These are phyloP conservation scores for Anarrhichthys ocellatus DNA, from an alignment of 2,113 vertebrate genomes.

Conservation along the genomic window DNA sequence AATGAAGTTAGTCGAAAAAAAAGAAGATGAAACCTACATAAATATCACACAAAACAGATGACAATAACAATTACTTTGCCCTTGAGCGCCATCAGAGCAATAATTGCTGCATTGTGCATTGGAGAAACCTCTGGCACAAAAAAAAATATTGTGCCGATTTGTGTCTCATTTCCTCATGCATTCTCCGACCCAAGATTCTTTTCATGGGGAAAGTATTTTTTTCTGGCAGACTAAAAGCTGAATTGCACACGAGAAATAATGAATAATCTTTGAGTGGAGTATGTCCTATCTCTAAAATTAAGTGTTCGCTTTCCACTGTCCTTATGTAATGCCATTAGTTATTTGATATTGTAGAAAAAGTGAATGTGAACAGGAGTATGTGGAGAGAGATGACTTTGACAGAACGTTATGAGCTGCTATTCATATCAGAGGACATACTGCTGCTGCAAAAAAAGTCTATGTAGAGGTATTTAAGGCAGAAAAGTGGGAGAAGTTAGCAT, in stretches of 20 bases:
- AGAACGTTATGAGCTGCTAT: conserved; percentile 57
- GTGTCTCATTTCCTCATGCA: conserved; percentile 31
- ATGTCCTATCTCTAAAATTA: conserved; percentile 47
- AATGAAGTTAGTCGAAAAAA: neutral
- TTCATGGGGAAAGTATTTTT: conserved; percentile 38
- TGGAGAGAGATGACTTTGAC: conserved; percentile 57
- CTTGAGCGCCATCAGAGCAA: conserved; percentile 33
- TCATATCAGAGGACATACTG: conserved; percentile 47
- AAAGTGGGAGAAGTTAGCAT: conserved; percentile 27
- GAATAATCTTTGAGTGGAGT: conserved; percentile 54
- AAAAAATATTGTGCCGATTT: conserved; percentile 4
- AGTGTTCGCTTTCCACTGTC: conserved; percentile 67
- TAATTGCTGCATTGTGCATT: conserved; percentile 51
- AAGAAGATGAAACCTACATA: conserved; percentile 3
- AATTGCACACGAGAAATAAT: conserved; percentile 54
- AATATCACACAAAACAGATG: conserved; percentile 37
- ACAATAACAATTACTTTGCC: conserved; percentile 43
- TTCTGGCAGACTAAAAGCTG: conserved; percentile 50
- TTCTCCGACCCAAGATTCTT: conserved; percentile 25
- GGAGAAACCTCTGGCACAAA: conserved; percentile 32
- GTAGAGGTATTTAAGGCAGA: conserved; percentile 21
- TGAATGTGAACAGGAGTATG: conserved; percentile 50
- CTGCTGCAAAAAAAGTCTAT: conserved; percentile 22
- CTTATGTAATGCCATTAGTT: conserved; percentile 76
- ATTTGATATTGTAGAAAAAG: conserved; percentile 59